phyloP scores from a whole-genome alignment of 2,888 invertebrate species.

The Rutpela maculata region DNA sequence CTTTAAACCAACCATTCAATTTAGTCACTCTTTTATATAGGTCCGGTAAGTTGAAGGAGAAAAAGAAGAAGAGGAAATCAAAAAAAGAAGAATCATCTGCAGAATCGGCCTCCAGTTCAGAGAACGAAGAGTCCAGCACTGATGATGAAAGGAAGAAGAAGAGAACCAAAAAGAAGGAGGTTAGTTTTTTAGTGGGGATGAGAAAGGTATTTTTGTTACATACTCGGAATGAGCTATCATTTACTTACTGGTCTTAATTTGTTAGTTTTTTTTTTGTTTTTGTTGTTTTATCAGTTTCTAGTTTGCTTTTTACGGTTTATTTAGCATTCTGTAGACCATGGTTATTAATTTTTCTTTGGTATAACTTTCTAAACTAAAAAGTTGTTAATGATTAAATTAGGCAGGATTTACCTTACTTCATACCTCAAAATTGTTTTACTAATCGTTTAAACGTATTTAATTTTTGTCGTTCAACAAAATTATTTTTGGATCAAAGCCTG shows the following conservation, averaged over 20 bases:
- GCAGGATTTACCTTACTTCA: not conserved
- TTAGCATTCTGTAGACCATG: not conserved
- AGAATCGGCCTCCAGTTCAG: slow-evolving; percentile 56
- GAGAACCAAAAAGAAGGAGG: slow-evolving; percentile 74
- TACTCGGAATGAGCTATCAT: slow-evolving; percentile 12
- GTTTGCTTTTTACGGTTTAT: slow-evolving; percentile 12
- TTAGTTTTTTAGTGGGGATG: slow-evolving; percentile 60
- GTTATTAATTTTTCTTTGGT: not conserved
- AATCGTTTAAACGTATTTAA: no score
- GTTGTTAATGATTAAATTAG: not conserved
- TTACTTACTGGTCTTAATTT: not conserved
- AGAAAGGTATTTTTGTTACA: slow-evolving; percentile 14
- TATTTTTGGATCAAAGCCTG: no score
- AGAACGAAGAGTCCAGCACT: slow-evolving; percentile 70
- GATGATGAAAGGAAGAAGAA: slow-evolving; percentile 75
- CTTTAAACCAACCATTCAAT: not conserved
- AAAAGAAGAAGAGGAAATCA: slow-evolving; percentile 71
- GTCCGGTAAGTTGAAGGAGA: slow-evolving; percentile 71
- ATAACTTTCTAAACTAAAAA: no score
- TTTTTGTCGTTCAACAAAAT: no score
- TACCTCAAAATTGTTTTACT: not conserved
- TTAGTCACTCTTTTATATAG: slow-evolving; percentile 54
- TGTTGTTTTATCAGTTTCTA: not conserved
- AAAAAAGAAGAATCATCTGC: slow-evolving; percentile 65
- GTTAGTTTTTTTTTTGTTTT: slow-evolving; percentile 13